Percentiles rank a stretch among this genome's conserved stretches.
phyloP scores from a whole-genome alignment of 1,140 invertebrate genomes.

The Drosophila oshimai region DNA sequence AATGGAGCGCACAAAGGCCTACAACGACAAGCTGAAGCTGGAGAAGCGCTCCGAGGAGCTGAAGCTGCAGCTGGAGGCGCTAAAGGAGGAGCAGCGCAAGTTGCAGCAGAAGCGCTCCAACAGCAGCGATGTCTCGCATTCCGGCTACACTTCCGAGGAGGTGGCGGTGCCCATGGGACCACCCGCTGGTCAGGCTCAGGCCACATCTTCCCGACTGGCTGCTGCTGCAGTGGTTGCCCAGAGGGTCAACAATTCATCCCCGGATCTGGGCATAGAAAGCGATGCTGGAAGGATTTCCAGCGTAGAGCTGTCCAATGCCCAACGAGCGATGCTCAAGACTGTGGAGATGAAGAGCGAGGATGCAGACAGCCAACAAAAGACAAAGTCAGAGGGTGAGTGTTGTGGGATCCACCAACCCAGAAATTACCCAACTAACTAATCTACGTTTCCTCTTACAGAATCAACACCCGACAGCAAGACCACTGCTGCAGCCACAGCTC shows the following conservation, averaged over 20 bases:
- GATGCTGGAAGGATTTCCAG: slow-evolving; percentile 85
- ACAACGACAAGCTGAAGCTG: slow-evolving; percentile 85
- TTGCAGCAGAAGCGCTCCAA: slow-evolving; percentile 23
- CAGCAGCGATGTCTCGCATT: slow-evolving; percentile 69
- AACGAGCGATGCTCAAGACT: slow-evolving; percentile 64
- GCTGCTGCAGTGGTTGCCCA: slow-evolving; percentile 52
- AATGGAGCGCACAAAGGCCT: slow-evolving; percentile 86
- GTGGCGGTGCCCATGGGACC: slow-evolving; percentile 36
- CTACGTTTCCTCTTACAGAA: slow-evolving; percentile 21
- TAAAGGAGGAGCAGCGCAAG: slow-evolving; percentile 22
- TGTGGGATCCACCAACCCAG: accelerated
- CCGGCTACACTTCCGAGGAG: slow-evolving; percentile 80
- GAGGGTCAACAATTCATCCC: slow-evolving; percentile 85
- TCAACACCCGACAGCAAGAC: slow-evolving; percentile 13
- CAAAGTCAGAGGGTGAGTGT: slow-evolving; percentile 42
- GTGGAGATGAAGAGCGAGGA: slow-evolving; percentile 46
- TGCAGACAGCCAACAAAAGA: background rate
- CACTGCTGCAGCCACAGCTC: slow-evolving; percentile 6
- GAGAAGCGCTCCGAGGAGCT: slow-evolving; percentile 81
- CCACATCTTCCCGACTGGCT: background rate
- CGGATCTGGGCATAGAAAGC: slow-evolving; percentile 89
- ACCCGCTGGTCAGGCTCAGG: background rate
- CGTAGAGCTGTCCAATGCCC: slow-evolving; percentile 82
- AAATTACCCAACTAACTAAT: background rate
- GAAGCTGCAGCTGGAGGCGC: slow-evolving; percentile 60